Base-by-base conservation (phyloP, 2,113 vertebrate genomes). In the Myotis davidii region DNA sequence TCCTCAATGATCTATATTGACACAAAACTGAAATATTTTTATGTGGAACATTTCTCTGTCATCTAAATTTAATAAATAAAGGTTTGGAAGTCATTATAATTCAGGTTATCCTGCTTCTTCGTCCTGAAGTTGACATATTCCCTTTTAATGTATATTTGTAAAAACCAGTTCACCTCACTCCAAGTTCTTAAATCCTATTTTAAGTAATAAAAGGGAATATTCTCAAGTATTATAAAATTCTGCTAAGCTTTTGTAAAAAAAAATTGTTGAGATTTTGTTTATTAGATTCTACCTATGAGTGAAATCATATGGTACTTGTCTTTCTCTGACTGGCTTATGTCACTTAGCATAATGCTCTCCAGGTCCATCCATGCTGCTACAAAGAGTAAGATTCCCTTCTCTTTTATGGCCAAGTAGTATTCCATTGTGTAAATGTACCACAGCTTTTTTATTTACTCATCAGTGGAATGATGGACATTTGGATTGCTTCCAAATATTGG, bases 161-260 rank as follows among this genome's bases (percentile, higher is more conserved):
- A 79, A 95, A 42, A 70, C 6, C 3, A 90, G 0, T 81, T 81
- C 3, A 39, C 59, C 32, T 88, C n/a, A 74, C 32, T n/a, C 56
- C n/a, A 76, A 76, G 65, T 37, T 82, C 64, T 67, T 72, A 97
- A 90, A 10, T 34, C 11, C 8, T 64, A 50, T 74, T 93, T 85
- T 87, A 87, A 73, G 1, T 59, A 54, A 81, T 86, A 92, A 87
- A 91, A 84, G 6, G 5, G 21, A 94, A 50, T 88, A 76, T 90
- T 96, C 64, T 90, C 11, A 77, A 96, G 85, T 90, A 25, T 56
- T 78, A 0, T 65, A 92, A 95, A 90, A 86, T 72, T 79, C 64
- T 76, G 92, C 59, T 79, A 59, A 91, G 16, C 6, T 88, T 78
- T 81, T 97, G 8, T 76, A 76, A 76, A 76, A 76, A 48, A 76